Conservation (phyloP, 2,797 vertebrate genomes). For the Enteromius trimaculatus region DNA sequence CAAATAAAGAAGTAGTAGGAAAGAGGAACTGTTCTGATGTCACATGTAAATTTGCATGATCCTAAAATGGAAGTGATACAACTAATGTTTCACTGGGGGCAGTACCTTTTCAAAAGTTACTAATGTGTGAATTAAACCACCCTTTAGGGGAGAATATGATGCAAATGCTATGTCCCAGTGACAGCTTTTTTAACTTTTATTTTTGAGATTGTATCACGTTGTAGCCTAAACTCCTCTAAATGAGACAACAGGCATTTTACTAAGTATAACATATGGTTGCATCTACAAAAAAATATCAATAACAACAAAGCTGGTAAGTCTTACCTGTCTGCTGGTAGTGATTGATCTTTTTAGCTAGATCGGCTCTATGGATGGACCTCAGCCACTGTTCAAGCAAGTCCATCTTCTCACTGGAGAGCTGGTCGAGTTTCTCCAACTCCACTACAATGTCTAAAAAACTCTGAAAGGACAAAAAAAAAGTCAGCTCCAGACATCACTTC, state of each 20-base stretch:
- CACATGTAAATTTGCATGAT: background rate
- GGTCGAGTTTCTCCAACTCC: constrained; percentile 87
- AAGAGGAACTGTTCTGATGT: background rate
- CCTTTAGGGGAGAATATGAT: background rate
- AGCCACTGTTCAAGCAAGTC: constrained; percentile 83
- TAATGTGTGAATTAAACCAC: background rate
- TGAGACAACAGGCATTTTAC: background rate
- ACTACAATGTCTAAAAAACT: constrained; percentile 86
- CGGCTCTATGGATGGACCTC: constrained; percentile 79
- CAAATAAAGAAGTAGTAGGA: background rate
- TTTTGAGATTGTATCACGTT: background rate
- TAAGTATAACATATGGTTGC: background rate
- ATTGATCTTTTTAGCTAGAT: constrained; percentile 84
- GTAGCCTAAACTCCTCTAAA: background rate
- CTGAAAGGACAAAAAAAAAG: constrained; percentile 68
- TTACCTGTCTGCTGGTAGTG: constrained; percentile 81
- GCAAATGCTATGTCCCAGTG: background rate
- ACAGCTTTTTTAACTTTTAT: background rate
- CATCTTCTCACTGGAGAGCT: constrained; percentile 81
- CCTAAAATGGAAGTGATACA: background rate
- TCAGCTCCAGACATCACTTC: background rate
- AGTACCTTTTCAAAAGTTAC: background rate
- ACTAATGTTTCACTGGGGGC: background rate
- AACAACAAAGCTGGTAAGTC: background rate
- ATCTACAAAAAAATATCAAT: background rate